Conservation (phyloP, 1,140 invertebrate species). For the Meloidogyne chitwoodi region DNA sequence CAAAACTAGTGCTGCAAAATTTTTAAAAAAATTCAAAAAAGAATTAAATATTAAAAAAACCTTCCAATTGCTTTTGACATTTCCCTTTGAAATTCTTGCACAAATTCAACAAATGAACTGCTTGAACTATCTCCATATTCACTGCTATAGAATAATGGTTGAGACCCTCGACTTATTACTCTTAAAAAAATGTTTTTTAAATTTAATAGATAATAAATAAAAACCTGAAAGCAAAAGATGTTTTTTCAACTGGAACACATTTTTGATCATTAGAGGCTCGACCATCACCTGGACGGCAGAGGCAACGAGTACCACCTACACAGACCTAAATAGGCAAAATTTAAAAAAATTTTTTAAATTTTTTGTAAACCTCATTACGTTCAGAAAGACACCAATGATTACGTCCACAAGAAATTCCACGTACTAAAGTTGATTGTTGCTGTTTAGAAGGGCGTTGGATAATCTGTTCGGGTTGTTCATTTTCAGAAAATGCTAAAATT, state of each 20-base stretch:
- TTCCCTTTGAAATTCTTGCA: conserved; percentile 51
- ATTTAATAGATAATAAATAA: neutral
- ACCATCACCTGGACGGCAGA: conserved; percentile 49
- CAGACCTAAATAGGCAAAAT: conserved; percentile 34
- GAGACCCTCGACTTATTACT: conserved; percentile 40
- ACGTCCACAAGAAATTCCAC: conserved; percentile 47
- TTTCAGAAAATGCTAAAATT: neutral
- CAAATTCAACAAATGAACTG: conserved; percentile 52
- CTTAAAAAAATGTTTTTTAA: conserved; percentile 27
- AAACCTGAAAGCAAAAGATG: conserved; percentile 32
- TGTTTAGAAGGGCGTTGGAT: neutral
- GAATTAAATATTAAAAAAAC: neutral
- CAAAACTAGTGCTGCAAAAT: conserved; percentile 48
- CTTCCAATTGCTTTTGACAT: conserved; percentile 49
- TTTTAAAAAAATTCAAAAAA: neutral
- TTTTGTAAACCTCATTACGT: conserved; percentile 30
- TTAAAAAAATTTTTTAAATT: neutral
- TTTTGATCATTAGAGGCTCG: conserved; percentile 34
- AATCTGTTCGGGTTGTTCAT: neutral
- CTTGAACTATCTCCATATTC: conserved; percentile 49
- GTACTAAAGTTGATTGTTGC: neutral
- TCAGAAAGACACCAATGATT: conserved; percentile 37
- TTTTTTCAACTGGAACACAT: conserved; percentile 49
- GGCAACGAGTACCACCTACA: conserved; percentile 47
- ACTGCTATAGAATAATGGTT: conserved; percentile 57